A percentile compares a stretch with the other conserved stretches of the same genome.
Evolutionary conservation across 23 tunicate species (phyloP).

Genomic region (Styela clava): DNA sequence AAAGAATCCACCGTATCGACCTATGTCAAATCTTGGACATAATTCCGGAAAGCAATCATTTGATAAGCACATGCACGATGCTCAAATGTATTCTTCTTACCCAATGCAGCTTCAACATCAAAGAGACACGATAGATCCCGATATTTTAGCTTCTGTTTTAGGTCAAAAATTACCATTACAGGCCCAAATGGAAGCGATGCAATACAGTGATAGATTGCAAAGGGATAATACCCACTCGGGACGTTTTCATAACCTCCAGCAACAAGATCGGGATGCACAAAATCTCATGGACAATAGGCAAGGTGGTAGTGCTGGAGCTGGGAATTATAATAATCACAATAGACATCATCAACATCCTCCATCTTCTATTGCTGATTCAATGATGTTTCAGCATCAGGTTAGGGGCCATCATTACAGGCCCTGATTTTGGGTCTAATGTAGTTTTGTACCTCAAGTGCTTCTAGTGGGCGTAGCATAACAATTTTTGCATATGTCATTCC

Average conservation of each 20-base stretch:
- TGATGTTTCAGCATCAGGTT: slow-evolving; percentile 9
- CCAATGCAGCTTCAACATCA: slow-evolving; percentile 14
- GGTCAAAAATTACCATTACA: slow-evolving; percentile 24
- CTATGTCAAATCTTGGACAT: slow-evolving; percentile 3
- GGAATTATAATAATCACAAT: not conserved
- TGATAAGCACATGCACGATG: slow-evolving; percentile 26
- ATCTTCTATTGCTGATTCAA: not conserved
- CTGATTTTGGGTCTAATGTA: slow-evolving; percentile 1
- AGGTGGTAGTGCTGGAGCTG: not conserved
- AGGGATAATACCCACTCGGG: slow-evolving; percentile 12
- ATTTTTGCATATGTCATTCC: too few species aligned
- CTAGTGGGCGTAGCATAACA: too few species aligned
- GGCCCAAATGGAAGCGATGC: slow-evolving; percentile 18
- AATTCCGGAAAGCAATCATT: not conserved
- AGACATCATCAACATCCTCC: slow-evolving; percentile 18
- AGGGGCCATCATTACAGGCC: slow-evolving; percentile 20
- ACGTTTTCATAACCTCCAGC: not conserved
- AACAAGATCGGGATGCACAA: slow-evolving; percentile 11
- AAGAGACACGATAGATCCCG: slow-evolving; percentile 25
- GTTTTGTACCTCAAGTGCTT: too few species aligned
- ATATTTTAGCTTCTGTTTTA: slow-evolving; percentile 24
- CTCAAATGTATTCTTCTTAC: slow-evolving; percentile 9
- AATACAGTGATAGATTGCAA: slow-evolving; percentile 18
- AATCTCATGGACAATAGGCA: not conserved
- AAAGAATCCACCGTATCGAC: slow-evolving; percentile 22